Base-by-base conservation (phyloP, 2,113 vertebrate genomes). In the Plestiodon gilberti region DNA sequence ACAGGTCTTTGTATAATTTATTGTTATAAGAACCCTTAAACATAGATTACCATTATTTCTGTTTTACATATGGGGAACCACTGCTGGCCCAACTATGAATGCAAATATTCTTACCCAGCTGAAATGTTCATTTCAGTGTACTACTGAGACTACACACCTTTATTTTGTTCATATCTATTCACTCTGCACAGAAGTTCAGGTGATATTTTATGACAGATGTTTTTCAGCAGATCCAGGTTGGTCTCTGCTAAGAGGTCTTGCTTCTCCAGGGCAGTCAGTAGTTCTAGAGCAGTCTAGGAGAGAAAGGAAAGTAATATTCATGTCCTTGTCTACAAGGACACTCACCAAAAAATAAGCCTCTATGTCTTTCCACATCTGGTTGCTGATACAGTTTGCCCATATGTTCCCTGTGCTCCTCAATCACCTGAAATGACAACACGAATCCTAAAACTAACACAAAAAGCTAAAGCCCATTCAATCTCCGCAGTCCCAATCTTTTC, bases 181-280 rank as follows among this genome's bases (percentile, higher is more conserved):
- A 96, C 73, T 73, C 1, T 95, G 90, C 40, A 90, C 79, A 88
- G 17, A 7, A 96, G 94, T 25, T 85, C 43, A 33, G 89, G 95
- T 43, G 86, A 83, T 86, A 94, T 48, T 0, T 0, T 35, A 25
- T 0, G 0, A 14, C 43, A 93, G 88, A 94, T 1, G 0, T 84
- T 0, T 87, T 96, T 94, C 92, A 97, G 64, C 2, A 88, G 11
- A 1, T 48, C 18, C 78, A 97, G 74, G 9, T 97, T 84, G 55
- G 92, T 78, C 80, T 94, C 89, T 55, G 33, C 57, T 93, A 97
- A 92, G 87, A 76, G 40, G 73, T 38, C 81, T 43, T 88, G 82
- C 86, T 94, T 96, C 90, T 97, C 96, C 87, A 97, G 43, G 67
- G 40, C 78, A 82, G 1, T 89, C 91, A 97, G 85, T 64, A 97